phyloP scores from a whole-genome alignment of 2,113 vertebrate genomes.

The Athene noctua region DNA sequence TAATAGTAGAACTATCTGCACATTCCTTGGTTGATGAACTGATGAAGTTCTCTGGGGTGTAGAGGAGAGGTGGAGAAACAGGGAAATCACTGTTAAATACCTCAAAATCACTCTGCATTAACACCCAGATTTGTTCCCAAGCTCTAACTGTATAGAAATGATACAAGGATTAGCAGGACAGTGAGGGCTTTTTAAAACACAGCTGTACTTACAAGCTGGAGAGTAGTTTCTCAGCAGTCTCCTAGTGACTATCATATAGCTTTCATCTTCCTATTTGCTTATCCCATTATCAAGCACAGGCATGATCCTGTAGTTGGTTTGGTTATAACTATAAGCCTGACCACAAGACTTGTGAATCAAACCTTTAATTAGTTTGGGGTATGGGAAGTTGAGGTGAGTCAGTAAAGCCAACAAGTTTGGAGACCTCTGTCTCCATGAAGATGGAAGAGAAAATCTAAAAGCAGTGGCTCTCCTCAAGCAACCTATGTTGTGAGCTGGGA shows the following conservation, averaged over 20 bases:
- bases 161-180: not conserved
- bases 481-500: not conserved
- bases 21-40: not conserved
- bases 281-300: not conserved
- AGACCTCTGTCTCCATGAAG: not conserved
- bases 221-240: not conserved
- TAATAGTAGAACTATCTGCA: not conserved
- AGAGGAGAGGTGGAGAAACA: not conserved
- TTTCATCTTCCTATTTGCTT: not conserved
- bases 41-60: not conserved
- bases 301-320: not conserved
- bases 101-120: not conserved
- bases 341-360: not conserved
- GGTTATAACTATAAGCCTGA: not conserved
- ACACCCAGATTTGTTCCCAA: not conserved
- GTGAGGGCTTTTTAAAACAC: not conserved
- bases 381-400: not conserved
- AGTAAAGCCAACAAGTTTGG: not conserved
- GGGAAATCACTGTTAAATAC: not conserved
- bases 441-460: not conserved
- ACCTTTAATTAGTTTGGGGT: not conserved
- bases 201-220: not conserved
- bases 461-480: not conserved
- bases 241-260: not conserved
- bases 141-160: not conserved